Evolutionary conservation across 2,797 vertebrate genomes (phyloP).

Genomic region (Siniperca scherzeri): DNA sequence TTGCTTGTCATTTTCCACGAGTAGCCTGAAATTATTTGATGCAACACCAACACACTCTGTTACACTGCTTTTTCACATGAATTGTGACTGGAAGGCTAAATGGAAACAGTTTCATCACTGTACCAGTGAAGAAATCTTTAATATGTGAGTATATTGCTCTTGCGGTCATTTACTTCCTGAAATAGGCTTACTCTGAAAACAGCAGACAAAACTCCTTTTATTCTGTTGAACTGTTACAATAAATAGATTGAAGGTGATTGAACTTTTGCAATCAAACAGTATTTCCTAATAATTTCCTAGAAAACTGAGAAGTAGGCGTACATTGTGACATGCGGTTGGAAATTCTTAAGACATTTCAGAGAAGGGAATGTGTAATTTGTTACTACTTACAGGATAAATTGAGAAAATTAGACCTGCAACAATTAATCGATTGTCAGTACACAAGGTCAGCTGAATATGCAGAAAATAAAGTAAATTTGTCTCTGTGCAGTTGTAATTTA

Average conservation of each 20-base stretch:
- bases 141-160: not conserved
- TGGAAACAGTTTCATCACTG: not conserved
- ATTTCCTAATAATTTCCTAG: too few relatives aligned
- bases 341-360: too few relatives aligned
- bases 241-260: too few relatives aligned
- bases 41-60: not conserved
- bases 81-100: not conserved
- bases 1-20: not conserved
- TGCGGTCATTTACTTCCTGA: not conserved
- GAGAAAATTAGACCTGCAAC: too few relatives aligned
- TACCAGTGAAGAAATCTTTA: not conserved
- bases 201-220: too few relatives aligned
- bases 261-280: too few relatives aligned
- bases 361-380: too few relatives aligned
- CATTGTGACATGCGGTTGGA: too few relatives aligned
- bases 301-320: too few relatives aligned
- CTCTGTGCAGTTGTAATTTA: not conserved
- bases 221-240: too few relatives aligned
- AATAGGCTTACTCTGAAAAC: not conserved
- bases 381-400: too few relatives aligned
- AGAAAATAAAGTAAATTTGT: too few relatives aligned
- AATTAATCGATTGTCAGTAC: not conserved
- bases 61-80: not conserved
- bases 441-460: not conserved
- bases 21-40: not conserved